These are phyloP conservation scores for Phymanthus crucifer DNA, from an alignment of 92 coral and sea anemone species.

Conservation along the genomic window DNA sequence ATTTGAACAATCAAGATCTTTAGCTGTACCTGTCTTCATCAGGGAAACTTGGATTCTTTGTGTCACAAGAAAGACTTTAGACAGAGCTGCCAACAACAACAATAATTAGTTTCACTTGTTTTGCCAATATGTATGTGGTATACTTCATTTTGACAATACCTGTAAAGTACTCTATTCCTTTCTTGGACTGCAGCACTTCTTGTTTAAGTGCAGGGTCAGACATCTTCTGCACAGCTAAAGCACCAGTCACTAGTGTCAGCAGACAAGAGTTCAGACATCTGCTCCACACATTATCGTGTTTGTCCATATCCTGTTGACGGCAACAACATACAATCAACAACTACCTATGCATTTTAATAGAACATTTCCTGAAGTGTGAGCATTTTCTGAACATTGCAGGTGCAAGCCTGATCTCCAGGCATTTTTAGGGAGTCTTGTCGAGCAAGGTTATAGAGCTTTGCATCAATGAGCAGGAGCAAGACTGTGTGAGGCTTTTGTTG, in stretches of 20 bases:
- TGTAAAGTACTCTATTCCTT: constrained; percentile 82
- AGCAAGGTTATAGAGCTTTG: too few species aligned
- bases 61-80: constrained; percentile 85
- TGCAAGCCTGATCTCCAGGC: too few species aligned
- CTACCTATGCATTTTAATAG: too few species aligned
- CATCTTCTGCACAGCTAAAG: constrained; percentile 76
- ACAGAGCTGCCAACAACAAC: constrained; percentile 65
- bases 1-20: background rate
- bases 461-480: too few species aligned
- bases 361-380: too few species aligned
- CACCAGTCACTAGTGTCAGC: constrained; percentile 76
- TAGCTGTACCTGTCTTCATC: constrained; percentile 71
- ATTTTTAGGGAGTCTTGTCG: too few species aligned
- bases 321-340: background rate
- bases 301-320: constrained; percentile 71
- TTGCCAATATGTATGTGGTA: background rate
- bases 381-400: too few species aligned
- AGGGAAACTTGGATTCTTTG: constrained; percentile 81
- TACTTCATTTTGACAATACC: constrained; percentile 28
- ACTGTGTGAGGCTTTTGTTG: background rate
- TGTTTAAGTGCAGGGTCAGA: constrained; percentile 68
- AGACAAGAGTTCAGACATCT: constrained; percentile 91
- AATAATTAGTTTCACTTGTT: background rate
- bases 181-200: constrained; percentile 82
- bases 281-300: constrained; percentile 90